Evolutionary conservation across 2,113 vertebrate species (phyloP).

Genomic region (Lamprotornis superbus): DNA sequence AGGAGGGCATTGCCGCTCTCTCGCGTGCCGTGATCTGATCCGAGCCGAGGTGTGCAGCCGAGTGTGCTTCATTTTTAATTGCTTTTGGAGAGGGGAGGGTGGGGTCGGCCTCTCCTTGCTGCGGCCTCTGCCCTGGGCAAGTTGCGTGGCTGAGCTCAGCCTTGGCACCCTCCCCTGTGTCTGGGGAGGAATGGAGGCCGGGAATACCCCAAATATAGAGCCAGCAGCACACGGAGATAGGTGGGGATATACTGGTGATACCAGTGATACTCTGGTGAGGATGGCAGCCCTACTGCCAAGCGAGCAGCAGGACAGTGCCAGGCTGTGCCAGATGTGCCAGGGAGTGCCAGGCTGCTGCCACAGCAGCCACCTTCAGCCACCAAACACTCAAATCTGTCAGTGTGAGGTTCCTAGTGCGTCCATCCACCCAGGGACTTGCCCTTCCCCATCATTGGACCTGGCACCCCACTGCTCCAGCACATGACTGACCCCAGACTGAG

Average conservation of each 20-base stretch:
- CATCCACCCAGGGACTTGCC: neutral
- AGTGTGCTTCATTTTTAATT: slow-evolving; percentile 58
- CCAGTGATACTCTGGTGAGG: rapidly evolving
- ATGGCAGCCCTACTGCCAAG: neutral
- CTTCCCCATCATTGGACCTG: neutral
- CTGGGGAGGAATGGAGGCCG: neutral
- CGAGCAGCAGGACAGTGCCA: neutral
- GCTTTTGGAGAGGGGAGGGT: neutral
- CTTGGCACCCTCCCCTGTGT: neutral
- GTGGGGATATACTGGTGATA: neutral
- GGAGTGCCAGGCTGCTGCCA: neutral
- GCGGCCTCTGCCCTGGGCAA: neutral
- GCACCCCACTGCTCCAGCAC: rapidly evolving
- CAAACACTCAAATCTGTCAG: neutral
- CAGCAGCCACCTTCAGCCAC: neutral
- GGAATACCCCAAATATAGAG: neutral
- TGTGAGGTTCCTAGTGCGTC: rapidly evolving
- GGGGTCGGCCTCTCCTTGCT: neutral
- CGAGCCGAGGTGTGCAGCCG: slow-evolving; percentile 52
- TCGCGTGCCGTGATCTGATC: slow-evolving; percentile 3
- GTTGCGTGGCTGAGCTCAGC: neutral
- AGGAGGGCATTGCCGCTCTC: neutral
- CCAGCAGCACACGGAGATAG: neutral
- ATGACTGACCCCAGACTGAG: neutral
- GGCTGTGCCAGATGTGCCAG: neutral